A percentile compares a stretch with the other conserved stretches of the same genome.
Evolutionary conservation across 2,797 vertebrate genomes (phyloP).

Genomic region (Potorous gilbertii): DNA sequence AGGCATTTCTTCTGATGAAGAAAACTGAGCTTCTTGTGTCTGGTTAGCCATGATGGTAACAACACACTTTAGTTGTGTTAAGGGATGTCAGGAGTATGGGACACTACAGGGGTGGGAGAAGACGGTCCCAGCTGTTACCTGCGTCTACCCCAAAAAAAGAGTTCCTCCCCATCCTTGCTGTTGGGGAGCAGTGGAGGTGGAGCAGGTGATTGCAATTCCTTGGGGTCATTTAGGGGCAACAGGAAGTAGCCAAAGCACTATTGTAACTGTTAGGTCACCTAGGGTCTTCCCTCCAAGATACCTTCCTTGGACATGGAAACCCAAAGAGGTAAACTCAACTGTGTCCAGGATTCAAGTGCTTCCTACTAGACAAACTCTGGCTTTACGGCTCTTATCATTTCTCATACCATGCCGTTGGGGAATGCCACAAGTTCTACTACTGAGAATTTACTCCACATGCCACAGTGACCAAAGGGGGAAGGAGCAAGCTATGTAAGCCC

Average conservation of each 20-base stretch:
- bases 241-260: background rate
- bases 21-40: conserved; percentile 85
- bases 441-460: background rate
- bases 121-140: background rate
- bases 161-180: background rate
- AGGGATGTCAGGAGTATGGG: background rate
- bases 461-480: background rate
- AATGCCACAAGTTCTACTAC: background rate
- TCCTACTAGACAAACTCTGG: background rate
- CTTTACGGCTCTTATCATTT: background rate
- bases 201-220: background rate
- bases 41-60: conserved; percentile 16
- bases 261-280: background rate
- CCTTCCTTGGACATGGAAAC: background rate
- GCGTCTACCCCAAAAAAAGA: background rate
- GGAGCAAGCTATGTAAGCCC: background rate
- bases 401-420: background rate
- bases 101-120: background rate
- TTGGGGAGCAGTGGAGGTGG: background rate
- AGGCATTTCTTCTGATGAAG: conserved; percentile 96
- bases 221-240: background rate
- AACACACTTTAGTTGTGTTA: background rate
- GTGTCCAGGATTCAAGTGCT: background rate
- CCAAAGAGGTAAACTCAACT: background rate
- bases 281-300: background rate